phyloP scores from a whole-genome alignment of 2,888 invertebrate genomes.

The Drosophila formosana region DNA sequence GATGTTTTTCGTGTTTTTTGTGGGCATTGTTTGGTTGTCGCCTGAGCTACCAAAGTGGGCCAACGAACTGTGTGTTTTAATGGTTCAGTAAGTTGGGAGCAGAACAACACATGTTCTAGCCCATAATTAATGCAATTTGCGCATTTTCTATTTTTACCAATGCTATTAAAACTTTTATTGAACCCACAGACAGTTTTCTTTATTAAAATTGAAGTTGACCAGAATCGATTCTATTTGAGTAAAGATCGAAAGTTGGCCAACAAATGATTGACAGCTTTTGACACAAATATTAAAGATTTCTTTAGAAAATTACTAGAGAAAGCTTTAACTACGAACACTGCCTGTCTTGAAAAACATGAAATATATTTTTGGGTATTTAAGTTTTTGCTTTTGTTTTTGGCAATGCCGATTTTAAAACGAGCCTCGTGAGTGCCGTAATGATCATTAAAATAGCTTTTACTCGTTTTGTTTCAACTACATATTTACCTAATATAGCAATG shows the following conservation, averaged over 20 bases:
- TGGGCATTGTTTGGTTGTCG: constrained; percentile 53
- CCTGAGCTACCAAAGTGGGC: constrained; percentile 54
- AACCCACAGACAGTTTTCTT: not conserved
- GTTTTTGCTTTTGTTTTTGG: not conserved
- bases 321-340: not conserved
- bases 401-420: not conserved
- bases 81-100: constrained; percentile 48
- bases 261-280: not conserved
- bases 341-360: not conserved
- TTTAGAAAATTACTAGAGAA: not conserved
- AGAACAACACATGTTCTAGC: constrained; percentile 24
- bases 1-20: constrained; percentile 10
- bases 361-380: not conserved
- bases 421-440: not conserved
- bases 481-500: constrained; percentile 17
- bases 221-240: not conserved
- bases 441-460: constrained; percentile 5
- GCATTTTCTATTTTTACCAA: constrained; percentile 27
- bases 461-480: not conserved
- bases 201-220: not conserved
- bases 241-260: too few species aligned
- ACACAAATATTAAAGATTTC: not conserved
- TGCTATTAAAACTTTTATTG: not conserved
- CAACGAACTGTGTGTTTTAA: constrained; percentile 65
- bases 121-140: constrained; percentile 45